These are phyloP conservation scores for Pterocles orientalis DNA, from an alignment of 2,113 vertebrate species.

Conservation along the genomic window DNA sequence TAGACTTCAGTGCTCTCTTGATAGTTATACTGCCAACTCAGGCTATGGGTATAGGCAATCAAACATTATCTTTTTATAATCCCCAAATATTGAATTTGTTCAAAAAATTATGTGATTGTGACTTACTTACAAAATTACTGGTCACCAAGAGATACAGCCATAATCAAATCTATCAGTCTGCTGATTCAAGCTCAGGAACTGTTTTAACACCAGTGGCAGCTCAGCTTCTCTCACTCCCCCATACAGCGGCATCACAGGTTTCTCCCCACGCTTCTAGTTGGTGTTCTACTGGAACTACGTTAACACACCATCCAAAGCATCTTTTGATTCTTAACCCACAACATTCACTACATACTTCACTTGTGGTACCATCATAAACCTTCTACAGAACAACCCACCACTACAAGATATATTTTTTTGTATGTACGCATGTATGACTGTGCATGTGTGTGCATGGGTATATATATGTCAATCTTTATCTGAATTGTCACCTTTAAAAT, in stretches of 20 bases:
- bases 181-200: background rate
- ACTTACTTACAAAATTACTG: background rate
- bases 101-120: background rate
- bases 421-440: too few species aligned
- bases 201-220: background rate
- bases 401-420: background rate
- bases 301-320: background rate
- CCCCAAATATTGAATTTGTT: background rate
- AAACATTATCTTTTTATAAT: background rate
- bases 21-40: accelerated
- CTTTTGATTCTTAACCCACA: background rate
- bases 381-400: background rate
- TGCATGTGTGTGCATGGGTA: accelerated
- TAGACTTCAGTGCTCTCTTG: background rate
- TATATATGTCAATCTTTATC: accelerated
- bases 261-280: accelerated
- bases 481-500: background rate
- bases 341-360: accelerated
- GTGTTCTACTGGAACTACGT: background rate
- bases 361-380: background rate
- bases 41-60: accelerated
- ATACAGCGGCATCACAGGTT: background rate
- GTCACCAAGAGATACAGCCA: background rate
- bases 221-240: background rate
- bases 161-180: background rate